Evolutionary conservation across 2,888 invertebrate species (phyloP).

Genomic region (Criorhina ranunculi): DNA sequence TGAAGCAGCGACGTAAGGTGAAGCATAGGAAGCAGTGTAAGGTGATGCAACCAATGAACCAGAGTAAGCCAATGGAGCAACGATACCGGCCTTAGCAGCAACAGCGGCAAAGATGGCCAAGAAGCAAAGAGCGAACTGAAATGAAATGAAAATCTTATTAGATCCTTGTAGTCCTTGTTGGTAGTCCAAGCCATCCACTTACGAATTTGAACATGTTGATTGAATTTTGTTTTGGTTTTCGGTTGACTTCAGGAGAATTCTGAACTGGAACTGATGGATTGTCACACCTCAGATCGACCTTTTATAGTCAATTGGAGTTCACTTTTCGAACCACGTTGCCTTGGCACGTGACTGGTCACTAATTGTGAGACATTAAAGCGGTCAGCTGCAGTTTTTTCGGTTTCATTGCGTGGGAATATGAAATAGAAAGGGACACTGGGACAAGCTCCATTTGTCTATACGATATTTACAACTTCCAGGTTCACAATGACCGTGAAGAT

Average conservation of each 20-base stretch:
- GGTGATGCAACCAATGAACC: conserved; percentile 62
- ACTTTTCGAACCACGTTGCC: background rate
- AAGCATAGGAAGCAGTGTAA: conserved; percentile 54
- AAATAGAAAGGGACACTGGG: no score
- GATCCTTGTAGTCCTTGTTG: background rate
- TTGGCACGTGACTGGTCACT: conserved; percentile 25
- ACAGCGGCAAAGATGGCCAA: conserved; percentile 59
- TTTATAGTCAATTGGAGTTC: conserved; percentile 35
- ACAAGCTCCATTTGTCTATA: background rate
- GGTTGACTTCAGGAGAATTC: conserved; percentile 17
- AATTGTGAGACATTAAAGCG: background rate
- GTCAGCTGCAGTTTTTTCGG: background rate
- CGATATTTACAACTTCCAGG: conserved; percentile 34
- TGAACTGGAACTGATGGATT: conserved; percentile 31
- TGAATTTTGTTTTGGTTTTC: conserved; percentile 23
- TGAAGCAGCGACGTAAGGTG: conserved; percentile 47
- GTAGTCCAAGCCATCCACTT: conserved; percentile 18
- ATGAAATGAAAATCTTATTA: background rate
- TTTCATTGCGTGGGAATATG: background rate
- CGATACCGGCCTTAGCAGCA: conserved; percentile 63
- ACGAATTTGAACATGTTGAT: conserved; percentile 69
- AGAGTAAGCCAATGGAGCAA: conserved; percentile 63
- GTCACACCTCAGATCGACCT: background rate
- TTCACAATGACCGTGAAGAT: background rate
- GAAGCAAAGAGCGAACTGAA: conserved; percentile 64